Evolutionary conservation across 2,888 invertebrate species (phyloP).

Genomic region (Orchestes rusci): DNA sequence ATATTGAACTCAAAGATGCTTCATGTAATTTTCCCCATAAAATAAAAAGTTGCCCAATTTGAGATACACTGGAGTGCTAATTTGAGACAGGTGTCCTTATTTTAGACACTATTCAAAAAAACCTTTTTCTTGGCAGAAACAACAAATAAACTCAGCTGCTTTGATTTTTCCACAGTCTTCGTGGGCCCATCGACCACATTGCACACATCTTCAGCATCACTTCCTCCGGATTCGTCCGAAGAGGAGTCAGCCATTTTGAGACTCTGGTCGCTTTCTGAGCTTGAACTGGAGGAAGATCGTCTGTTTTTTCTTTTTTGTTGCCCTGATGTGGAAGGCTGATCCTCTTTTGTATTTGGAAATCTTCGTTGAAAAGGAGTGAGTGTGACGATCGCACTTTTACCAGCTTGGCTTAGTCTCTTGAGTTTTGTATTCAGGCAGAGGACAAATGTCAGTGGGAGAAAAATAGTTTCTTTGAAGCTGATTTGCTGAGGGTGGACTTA

Average conservation of each 20-base stretch:
- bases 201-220: conserved; percentile 11
- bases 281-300: conserved; percentile 1
- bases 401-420: background rate
- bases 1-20: too few relatives aligned
- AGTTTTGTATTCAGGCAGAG: background rate
- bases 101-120: too few relatives aligned
- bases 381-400: conserved; percentile 5
- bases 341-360: background rate
- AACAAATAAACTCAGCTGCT: background rate
- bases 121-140: background rate
- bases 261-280: conserved; percentile 1
- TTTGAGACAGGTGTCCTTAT: too few relatives aligned
- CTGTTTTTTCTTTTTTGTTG: background rate
- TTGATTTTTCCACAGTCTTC: conserved; percentile 6
- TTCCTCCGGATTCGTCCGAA: conserved; percentile 7
- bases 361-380: conserved; percentile 4
- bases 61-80: too few relatives aligned
- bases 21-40: too few relatives aligned
- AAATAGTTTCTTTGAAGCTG: too few relatives aligned
- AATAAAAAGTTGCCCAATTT: too few relatives aligned
- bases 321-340: background rate
- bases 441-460: too few relatives aligned
- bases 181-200: conserved; percentile 13
- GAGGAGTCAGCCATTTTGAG: conserved; percentile 2
- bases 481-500: too few relatives aligned